These are phyloP conservation scores for Bimastos eiseni DNA, from an alignment of 2,888 invertebrate genomes.

Conservation along the genomic window DNA sequence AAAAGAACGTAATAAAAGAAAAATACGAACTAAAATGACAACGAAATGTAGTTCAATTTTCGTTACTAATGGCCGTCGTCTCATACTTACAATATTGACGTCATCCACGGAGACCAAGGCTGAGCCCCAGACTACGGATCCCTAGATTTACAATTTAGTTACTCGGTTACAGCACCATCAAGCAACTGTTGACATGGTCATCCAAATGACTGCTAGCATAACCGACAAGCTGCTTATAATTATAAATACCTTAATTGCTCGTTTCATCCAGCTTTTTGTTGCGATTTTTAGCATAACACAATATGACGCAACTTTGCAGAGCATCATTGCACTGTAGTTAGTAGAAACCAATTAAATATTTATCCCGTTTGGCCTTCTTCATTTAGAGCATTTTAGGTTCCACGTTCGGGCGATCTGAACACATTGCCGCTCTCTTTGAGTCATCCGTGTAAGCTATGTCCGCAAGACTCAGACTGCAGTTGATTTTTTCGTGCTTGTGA, in stretches of 20 bases:
- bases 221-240: background rate
- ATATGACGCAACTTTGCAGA: no score
- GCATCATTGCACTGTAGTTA: no score
- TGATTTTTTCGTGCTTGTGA: no score
- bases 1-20: conserved; percentile 7
- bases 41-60: background rate
- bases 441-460: no score
- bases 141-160: background rate
- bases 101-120: conserved; percentile 13
- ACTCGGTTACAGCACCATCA: background rate
- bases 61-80: conserved; percentile 13
- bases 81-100: conserved; percentile 7
- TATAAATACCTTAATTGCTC: background rate
- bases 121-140: background rate
- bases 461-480: no score
- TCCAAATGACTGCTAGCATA: background rate
- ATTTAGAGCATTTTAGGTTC: no score
- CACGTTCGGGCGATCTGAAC: no score
- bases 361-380: no score
- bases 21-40: conserved; percentile 13
- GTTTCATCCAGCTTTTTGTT: background rate
- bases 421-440: no score
- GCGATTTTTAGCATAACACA: background rate
- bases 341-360: no score
- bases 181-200: background rate